These are phyloP conservation scores for Auanema freiburgensis DNA, from an alignment of 2,888 invertebrate genomes.

Conservation along the genomic window DNA sequence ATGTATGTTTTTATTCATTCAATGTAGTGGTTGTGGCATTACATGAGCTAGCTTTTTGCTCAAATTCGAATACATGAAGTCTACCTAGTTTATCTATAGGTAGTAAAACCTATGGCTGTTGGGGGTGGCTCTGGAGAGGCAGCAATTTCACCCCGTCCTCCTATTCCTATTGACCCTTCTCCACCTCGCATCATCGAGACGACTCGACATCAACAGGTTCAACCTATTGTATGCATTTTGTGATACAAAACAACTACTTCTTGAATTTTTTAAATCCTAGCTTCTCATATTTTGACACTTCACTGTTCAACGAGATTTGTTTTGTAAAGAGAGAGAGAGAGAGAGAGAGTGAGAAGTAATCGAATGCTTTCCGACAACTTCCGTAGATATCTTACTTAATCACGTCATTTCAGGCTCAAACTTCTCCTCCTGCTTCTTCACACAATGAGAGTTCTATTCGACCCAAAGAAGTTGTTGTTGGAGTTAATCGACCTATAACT, in stretches of 20 bases:
- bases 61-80: constrained; percentile 1
- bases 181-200: constrained; percentile 37
- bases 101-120: constrained; percentile 27
- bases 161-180: constrained; percentile 56
- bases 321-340: too few relatives aligned
- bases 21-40: too few relatives aligned
- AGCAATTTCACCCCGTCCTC: constrained; percentile 45
- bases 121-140: constrained; percentile 28
- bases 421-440: constrained; percentile 17
- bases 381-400: neutral
- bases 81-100: constrained; percentile 10
- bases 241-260: too few relatives aligned
- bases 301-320: too few relatives aligned
- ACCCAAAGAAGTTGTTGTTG: too few relatives aligned
- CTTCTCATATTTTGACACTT: too few relatives aligned
- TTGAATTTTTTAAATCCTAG: too few relatives aligned
- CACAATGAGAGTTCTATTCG: too few relatives aligned
- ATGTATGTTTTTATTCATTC: neutral
- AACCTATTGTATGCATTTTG: neutral
- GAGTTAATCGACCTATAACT: too few relatives aligned
- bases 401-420: constrained; percentile 15
- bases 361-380: too few relatives aligned
- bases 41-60: too few relatives aligned
- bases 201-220: constrained; percentile 22
- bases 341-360: too few relatives aligned